These are phyloP conservation scores for Tadarida brasiliensis DNA, from an alignment of 2,797 vertebrate genomes.

Conservation along the genomic window DNA sequence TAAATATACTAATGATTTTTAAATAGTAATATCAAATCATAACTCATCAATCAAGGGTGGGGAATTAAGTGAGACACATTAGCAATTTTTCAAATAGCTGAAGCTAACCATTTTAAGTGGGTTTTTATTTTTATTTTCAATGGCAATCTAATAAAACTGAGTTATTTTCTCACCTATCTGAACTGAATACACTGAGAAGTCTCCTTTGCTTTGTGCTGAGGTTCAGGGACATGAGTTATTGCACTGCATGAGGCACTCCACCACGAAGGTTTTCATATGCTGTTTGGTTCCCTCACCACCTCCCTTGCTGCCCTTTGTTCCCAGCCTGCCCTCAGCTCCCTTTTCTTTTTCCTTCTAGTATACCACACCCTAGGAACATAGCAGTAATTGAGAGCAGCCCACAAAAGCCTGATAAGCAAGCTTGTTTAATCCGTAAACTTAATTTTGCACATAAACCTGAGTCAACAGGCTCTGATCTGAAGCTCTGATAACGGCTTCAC, in stretches of 20 bases:
- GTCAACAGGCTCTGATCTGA: conserved; percentile 42
- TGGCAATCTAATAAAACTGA: background rate
- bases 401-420: conserved; percentile 53
- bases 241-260: fast-evolving
- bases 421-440: conserved; percentile 51
- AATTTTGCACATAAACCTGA: conserved; percentile 46
- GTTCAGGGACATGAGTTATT: background rate
- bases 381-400: conserved; percentile 38
- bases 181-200: background rate
- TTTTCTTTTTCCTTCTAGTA: background rate
- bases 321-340: background rate
- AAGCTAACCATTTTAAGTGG: conserved; percentile 5
- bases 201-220: background rate
- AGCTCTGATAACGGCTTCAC: background rate
- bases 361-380: conserved; percentile 2
- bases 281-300: background rate
- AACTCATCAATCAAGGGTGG: conserved; percentile 1
- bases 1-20: background rate
- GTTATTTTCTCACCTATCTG: background rate
- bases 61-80: background rate
- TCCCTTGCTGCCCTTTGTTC: background rate
- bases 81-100: conserved; percentile 5
- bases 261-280: background rate
- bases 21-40: conserved; percentile 43
- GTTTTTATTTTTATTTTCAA: background rate